Evolutionary conservation across 2,888 invertebrate species (phyloP).

Genomic region (Capitulum mitella): DNA sequence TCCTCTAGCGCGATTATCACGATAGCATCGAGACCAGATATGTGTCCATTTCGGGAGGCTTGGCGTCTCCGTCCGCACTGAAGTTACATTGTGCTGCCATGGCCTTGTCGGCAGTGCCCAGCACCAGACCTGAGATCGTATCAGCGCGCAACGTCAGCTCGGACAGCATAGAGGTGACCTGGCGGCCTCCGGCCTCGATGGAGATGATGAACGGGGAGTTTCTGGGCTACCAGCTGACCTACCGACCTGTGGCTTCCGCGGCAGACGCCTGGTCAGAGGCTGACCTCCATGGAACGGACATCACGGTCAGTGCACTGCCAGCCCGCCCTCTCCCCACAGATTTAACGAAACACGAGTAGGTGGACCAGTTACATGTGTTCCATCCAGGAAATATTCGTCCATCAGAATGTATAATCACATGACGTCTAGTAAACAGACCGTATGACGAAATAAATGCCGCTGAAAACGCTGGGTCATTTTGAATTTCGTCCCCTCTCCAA

Average conservation of each 20-base stretch:
- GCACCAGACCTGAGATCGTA: not conserved
- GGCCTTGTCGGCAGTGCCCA: too few relatives aligned
- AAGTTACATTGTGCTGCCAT: too few relatives aligned
- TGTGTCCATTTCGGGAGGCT: too few relatives aligned
- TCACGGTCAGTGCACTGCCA: constrained; percentile 7
- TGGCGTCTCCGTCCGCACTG: not conserved
- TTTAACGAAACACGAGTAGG: too few relatives aligned
- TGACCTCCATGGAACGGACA: not conserved
- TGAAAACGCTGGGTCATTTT: too few relatives aligned
- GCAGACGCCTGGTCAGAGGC: not conserved
- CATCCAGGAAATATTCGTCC: not conserved
- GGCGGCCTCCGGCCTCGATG: constrained; percentile 1
- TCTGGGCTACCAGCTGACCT: constrained; percentile 26
- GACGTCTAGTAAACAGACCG: not conserved
- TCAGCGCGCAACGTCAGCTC: not conserved
- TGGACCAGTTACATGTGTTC: too few relatives aligned
- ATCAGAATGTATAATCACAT: not conserved
- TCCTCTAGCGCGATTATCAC: too few relatives aligned
- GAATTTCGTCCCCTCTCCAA: too few relatives aligned
- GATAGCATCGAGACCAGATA: too few relatives aligned
- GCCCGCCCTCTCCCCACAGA: too few relatives aligned
- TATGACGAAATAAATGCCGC: too few relatives aligned
- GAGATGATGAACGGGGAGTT: constrained; percentile 22
- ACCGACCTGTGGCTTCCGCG: constrained; percentile 4
- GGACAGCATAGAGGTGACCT: not conserved